Percentiles rank a stretch among this genome's conserved stretches.
Evolutionary conservation across 2,113 vertebrate species (phyloP).

Genomic region (Maccullochella peelii): DNA sequence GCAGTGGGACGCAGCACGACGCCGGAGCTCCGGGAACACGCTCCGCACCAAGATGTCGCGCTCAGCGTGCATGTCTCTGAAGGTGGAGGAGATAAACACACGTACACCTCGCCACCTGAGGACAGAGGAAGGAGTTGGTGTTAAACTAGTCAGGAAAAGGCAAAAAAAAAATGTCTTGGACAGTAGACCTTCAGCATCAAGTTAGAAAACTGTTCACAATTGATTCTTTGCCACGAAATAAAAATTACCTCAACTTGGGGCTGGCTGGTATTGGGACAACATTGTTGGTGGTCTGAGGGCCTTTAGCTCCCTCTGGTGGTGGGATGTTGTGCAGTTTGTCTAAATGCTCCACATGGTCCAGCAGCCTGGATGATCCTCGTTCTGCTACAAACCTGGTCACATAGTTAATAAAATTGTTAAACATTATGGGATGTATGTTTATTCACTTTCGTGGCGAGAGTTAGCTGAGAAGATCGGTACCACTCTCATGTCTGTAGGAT

Average conservation of each 20-base stretch:
- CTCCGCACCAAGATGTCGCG: conserved; percentile 87
- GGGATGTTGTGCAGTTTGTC: conserved; percentile 88
- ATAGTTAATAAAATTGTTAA: background rate
- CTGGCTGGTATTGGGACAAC: conserved; percentile 49
- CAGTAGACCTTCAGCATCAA: background rate
- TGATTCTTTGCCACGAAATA: background rate
- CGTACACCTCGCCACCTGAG: conserved; percentile 87
- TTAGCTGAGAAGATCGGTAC: background rate
- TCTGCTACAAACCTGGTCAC: conserved; percentile 88
- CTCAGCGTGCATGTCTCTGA: conserved; percentile 92
- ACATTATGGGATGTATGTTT: accelerated
- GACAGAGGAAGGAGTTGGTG: background rate
- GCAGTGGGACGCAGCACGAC: conserved; percentile 78
- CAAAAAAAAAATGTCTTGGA: background rate
- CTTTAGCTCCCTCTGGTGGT: conserved; percentile 67
- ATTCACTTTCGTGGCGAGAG: background rate
- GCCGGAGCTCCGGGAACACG: conserved; percentile 89
- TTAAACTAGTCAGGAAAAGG: background rate
- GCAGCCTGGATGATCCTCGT: conserved; percentile 85
- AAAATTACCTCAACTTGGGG: conserved; percentile 70
- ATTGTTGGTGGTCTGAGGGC: conserved; percentile 7
- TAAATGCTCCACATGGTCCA: conserved; percentile 89
- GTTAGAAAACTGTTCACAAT: background rate
- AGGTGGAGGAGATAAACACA: conserved; percentile 92
- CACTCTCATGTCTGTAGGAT: background rate